These are phyloP conservation scores for Coptodon rendalli DNA, from an alignment of 2,113 vertebrate genomes.

Conservation along the genomic window DNA sequence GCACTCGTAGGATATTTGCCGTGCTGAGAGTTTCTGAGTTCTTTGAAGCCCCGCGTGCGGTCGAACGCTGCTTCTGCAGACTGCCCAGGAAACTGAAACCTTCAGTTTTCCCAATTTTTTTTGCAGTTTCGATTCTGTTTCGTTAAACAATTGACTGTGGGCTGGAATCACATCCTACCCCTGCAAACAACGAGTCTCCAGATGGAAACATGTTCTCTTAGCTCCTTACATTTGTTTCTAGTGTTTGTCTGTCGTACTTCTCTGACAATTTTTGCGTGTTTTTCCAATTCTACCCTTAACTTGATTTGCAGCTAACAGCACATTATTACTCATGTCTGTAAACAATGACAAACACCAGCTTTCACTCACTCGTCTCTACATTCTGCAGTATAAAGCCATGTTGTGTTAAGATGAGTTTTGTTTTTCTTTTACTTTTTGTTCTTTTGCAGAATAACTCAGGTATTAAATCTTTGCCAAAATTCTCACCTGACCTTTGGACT, in stretches of 20 bases:
- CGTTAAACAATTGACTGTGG: background rate
- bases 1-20: background rate
- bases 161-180: background rate
- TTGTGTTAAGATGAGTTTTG: background rate
- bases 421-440: background rate
- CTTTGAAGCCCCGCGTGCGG: background rate
- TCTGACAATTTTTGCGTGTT: background rate
- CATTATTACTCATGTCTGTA: background rate
- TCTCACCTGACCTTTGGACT: background rate
- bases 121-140: background rate
- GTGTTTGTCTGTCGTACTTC: background rate
- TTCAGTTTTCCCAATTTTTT: background rate
- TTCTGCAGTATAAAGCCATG: background rate
- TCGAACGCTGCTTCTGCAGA: background rate
- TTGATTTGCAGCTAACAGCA: background rate
- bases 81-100: background rate
- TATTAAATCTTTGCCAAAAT: background rate
- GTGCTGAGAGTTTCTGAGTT: background rate
- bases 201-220: background rate
- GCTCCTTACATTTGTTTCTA: background rate
- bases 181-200: background rate
- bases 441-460: background rate
- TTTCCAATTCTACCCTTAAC: background rate
- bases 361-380: accelerated
- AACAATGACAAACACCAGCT: background rate